phyloP scores from a whole-genome alignment of 2,113 vertebrate genomes.

The Shinisaurus crocodilurus region DNA sequence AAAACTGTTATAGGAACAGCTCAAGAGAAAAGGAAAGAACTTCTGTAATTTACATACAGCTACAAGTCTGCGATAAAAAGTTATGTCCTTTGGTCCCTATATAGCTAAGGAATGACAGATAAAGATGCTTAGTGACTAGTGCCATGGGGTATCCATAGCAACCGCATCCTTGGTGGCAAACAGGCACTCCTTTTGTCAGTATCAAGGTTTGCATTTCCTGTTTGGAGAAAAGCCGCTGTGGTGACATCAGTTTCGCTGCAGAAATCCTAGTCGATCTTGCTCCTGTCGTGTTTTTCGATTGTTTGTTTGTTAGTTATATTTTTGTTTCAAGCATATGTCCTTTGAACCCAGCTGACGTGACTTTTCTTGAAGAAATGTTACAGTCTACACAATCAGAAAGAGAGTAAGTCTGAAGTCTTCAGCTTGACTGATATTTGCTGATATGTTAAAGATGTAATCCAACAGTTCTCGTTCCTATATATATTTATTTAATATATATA shows the following conservation, averaged over 20 bases:
- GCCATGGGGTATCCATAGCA: constrained; percentile 85
- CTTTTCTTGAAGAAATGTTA: constrained; percentile 86
- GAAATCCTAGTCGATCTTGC: constrained; percentile 77
- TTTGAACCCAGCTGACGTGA: constrained; percentile 82
- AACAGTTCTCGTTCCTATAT: constrained; percentile 82
- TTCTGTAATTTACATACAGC: constrained; percentile 94
- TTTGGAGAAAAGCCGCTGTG: constrained; percentile 78
- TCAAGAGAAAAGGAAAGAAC: constrained; percentile 89
- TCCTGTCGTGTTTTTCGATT: constrained; percentile 75
- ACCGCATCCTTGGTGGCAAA: constrained; percentile 89
- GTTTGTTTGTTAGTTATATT: constrained; percentile 71
- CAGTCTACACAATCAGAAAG: constrained; percentile 83
- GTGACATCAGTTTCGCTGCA: constrained; percentile 81
- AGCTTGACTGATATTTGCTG: constrained; percentile 85
- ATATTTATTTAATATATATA: constrained; percentile 75
- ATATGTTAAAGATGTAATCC: constrained; percentile 88
- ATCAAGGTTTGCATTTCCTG: constrained; percentile 78
- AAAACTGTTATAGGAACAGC: constrained; percentile 91
- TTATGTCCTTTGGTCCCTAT: constrained; percentile 99
- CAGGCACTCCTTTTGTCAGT: constrained; percentile 89
- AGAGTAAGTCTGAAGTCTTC: constrained; percentile 87
- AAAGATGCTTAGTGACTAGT: constrained; percentile 90
- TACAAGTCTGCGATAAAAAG: constrained; percentile 99
- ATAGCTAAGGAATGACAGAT: constrained; percentile 99
- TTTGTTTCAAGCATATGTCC: constrained; percentile 77